A percentile compares a stretch with the other conserved stretches of the same genome.
Conservation (phyloP, 2,888 invertebrate species). For the Drosophila neotestacea region DNA sequence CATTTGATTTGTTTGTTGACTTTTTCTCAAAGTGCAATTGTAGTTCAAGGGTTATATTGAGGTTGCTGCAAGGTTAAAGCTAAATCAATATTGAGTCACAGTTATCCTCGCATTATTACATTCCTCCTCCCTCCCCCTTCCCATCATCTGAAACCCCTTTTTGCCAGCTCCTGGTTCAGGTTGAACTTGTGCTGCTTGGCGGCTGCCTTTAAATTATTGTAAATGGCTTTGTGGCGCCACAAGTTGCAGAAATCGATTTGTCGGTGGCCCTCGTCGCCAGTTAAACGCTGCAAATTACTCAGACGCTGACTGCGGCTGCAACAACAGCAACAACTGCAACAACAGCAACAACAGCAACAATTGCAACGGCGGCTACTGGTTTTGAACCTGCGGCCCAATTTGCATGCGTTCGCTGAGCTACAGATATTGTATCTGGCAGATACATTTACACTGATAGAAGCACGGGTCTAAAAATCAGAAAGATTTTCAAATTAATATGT, state of each 20-base stretch:
- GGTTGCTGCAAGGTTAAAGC: slow-evolving; percentile 47
- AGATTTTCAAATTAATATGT: too few relatives aligned
- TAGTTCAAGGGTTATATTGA: slow-evolving; percentile 37
- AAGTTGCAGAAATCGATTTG: slow-evolving; percentile 74
- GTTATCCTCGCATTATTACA: slow-evolving; percentile 6
- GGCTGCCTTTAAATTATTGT: slow-evolving; percentile 68
- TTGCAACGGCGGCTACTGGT: slow-evolving; percentile 66
- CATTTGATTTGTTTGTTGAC: too few relatives aligned
- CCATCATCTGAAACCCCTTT: background rate
- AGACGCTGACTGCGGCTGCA: slow-evolving; percentile 31
- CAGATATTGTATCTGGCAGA: slow-evolving; percentile 24
- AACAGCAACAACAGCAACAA: slow-evolving; percentile 3
- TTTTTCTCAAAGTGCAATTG: slow-evolving; percentile 5
- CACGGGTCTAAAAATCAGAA: too few relatives aligned
- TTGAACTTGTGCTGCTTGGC: slow-evolving; percentile 18
- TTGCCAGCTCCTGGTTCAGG: background rate
- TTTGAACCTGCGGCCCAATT: slow-evolving; percentile 71
- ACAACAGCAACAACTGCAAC: slow-evolving; percentile 1
- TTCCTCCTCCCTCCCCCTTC: background rate
- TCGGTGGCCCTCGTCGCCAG: slow-evolving; percentile 73
- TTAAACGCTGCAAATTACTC: slow-evolving; percentile 75
- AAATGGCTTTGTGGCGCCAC: slow-evolving; percentile 77
- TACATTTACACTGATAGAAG: background rate
- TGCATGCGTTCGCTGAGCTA: slow-evolving; percentile 58
- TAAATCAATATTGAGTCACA: slow-evolving; percentile 58